phyloP scores from a whole-genome alignment of 2,888 invertebrate genomes.

The Antheraea yamamai region DNA sequence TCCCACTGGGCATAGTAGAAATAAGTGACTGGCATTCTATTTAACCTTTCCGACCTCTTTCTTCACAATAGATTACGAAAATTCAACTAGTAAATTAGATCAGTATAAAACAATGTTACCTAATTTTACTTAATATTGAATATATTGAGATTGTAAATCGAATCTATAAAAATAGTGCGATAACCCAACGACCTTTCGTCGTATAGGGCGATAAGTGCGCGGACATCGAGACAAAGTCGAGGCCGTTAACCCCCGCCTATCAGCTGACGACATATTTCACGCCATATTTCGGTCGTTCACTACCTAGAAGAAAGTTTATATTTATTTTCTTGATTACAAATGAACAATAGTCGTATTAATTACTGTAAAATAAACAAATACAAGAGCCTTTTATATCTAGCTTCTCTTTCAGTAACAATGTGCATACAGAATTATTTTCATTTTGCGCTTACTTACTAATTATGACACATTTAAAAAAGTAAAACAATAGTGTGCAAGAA shows the following conservation, averaged over 20 bases:
- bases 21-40: background rate
- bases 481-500: too few species aligned
- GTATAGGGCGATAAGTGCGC: constrained; percentile 63
- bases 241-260: constrained; percentile 73
- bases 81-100: constrained; percentile 9
- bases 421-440: too few species aligned
- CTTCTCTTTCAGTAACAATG: background rate
- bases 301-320: constrained; percentile 23
- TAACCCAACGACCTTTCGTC: constrained; percentile 68
- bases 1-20: background rate
- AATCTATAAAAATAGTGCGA: constrained; percentile 59
- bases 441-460: too few species aligned
- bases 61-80: constrained; percentile 10
- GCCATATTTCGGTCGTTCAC: constrained; percentile 71
- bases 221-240: constrained; percentile 74
- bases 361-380: background rate
- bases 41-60: background rate
- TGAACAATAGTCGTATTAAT: background rate
- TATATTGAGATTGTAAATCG: constrained; percentile 39
- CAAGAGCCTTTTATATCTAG: background rate
- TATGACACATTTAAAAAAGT: too few species aligned
- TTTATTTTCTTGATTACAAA: background rate
- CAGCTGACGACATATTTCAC: constrained; percentile 79
- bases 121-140: constrained; percentile 17
- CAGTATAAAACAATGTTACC: constrained; percentile 12